Evolutionary conservation across 2,888 invertebrate species (phyloP).

Genomic region (Monoplex corrugatus): DNA sequence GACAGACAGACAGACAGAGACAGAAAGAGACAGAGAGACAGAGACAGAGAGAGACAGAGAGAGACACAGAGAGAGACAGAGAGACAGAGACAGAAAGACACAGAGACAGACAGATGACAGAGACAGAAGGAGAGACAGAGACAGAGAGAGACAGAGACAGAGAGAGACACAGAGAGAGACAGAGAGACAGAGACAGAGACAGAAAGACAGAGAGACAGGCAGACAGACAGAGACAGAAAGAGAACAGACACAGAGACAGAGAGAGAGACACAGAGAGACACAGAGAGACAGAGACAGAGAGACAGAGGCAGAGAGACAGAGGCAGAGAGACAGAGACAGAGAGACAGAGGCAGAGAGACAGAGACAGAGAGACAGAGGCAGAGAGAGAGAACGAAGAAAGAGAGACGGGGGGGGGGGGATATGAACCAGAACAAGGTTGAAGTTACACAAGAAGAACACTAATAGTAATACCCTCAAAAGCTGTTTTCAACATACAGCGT

Average conservation of each 20-base stretch:
- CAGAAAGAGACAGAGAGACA: not conserved
- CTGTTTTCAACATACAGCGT: no score
- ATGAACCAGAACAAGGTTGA: no score
- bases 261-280: not conserved
- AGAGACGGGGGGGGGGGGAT: no score
- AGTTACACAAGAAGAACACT: no score
- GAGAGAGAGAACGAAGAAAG: no score
- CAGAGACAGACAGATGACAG: not conserved
- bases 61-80: slow-evolving; percentile 19
- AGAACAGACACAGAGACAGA: no score
- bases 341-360: no score
- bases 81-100: not conserved
- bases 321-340: no score
- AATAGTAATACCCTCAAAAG: no score
- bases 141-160: not conserved
- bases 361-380: no score
- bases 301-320: not conserved
- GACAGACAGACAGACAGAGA: not conserved
- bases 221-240: no score
- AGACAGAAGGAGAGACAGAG: not conserved
- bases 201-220: not conserved
- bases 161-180: not conserved
- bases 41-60: not conserved
- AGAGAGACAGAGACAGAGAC: not conserved
- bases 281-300: not conserved